Evolutionary conservation across 2,797 vertebrate genomes (phyloP), one percentile per base, ranked within the genome.

Genomic region (Poliocrania exsul): DNA sequence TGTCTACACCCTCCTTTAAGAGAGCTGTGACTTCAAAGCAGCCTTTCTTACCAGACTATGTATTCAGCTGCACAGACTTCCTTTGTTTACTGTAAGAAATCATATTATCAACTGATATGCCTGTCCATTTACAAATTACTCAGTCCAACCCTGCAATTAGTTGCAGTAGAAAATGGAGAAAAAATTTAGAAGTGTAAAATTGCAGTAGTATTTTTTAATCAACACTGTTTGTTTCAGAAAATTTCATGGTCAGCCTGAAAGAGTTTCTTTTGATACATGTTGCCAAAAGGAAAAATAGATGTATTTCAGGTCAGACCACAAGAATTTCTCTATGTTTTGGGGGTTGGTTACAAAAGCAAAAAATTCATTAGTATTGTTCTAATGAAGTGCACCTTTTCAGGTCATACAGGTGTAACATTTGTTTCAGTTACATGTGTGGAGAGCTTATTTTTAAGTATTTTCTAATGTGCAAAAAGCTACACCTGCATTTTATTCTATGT

Each of bases 161-260:
- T 73, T 72, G 71, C 84, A 60, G 86, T 16, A 81, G 31, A 51
- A 93, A 91, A 70, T 5, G 8, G 19, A 82, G 62, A 88, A 84
- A 81, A 92, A 44, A 31, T 47, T 92, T 2, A 35, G 58, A 66
- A 85, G 31, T 38, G 44, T 80, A 77, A 89, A 96, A 94, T 53
- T 60, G 40, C 58, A n/a, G 89, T 81, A 84, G 25, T 47, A 50
- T 75, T 81, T 77, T 74, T 79, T 61, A 81, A 75, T 88, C 70
- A 81, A 61, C 90, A 79, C 11, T 44, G 10, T 38, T 74, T 81
- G n/a, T 54, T 94, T 91, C 62, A 90, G 33, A 92, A 94, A 81
- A 91, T 73, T 65, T 87, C 44, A 70, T 29, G 49, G 51, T 57
- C 26, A 75, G 2, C 26, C 33, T 57, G 33, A 71, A 90, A 74